Conservation (phyloP, 2,113 vertebrate genomes). For the Mesitornis unicolor region DNA sequence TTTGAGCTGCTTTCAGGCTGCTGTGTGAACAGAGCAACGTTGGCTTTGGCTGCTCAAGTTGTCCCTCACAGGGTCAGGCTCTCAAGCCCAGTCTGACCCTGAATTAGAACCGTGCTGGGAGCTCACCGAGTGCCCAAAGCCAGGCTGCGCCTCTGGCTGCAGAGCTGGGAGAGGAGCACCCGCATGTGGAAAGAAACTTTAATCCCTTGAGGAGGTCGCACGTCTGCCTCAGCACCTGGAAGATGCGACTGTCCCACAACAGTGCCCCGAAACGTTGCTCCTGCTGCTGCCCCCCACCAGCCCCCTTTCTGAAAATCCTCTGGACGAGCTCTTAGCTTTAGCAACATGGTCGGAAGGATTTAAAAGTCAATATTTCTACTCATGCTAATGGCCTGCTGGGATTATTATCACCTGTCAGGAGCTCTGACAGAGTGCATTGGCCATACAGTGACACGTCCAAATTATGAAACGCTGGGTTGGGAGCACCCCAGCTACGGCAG, state of each 20-base stretch:
- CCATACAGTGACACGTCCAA: neutral
- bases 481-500: neutral
- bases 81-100: neutral
- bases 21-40: neutral
- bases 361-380: neutral
- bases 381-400: neutral
- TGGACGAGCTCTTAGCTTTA: neutral
- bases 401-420: neutral
- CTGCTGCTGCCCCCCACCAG: neutral
- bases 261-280: rapidly evolving
- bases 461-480: neutral
- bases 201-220: neutral
- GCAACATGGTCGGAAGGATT: neutral
- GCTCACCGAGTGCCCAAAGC: neutral
- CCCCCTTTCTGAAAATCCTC: neutral
- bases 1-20: neutral
- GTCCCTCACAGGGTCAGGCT: neutral
- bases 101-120: neutral
- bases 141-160: neutral
- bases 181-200: neutral
- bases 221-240: neutral
- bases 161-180: neutral
- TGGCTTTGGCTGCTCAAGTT: neutral
- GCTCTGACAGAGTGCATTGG: neutral
- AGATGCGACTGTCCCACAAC: neutral